These are phyloP conservation scores for Strigamia transsilvanica DNA, from an alignment of 2,888 invertebrate genomes.

Conservation along the genomic window DNA sequence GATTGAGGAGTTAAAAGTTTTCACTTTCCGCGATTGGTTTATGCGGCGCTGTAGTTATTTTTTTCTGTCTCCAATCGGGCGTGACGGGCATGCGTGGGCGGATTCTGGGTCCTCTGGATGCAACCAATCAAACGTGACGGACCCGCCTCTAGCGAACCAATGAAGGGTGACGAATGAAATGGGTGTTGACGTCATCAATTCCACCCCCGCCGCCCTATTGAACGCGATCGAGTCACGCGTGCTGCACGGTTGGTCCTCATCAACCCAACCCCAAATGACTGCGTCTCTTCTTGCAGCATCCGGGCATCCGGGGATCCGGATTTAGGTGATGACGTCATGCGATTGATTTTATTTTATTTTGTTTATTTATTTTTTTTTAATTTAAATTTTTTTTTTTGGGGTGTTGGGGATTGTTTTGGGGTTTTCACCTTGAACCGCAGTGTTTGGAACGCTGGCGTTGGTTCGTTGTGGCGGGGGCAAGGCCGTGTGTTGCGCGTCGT, in stretches of 20 bases:
- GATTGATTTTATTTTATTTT: too few species aligned
- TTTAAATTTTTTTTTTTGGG: not conserved
- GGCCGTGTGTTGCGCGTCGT: slow-evolving; percentile 9
- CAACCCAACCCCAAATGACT: not conserved
- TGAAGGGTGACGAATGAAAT: slow-evolving; percentile 33
- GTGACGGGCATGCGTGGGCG: slow-evolving; percentile 25
- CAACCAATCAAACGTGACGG: slow-evolving; percentile 31
- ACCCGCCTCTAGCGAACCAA: slow-evolving; percentile 13
- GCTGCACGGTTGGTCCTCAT: not conserved
- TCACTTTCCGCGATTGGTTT: slow-evolving; percentile 14
- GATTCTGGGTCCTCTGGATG: not conserved
- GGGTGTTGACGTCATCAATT: slow-evolving; percentile 29
- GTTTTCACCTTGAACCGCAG: slow-evolving; percentile 6
- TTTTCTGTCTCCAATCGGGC: slow-evolving; percentile 20
- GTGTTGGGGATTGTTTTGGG: not conserved
- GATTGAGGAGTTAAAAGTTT: not conserved
- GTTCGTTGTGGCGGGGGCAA: not conserved
- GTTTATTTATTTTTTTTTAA: not conserved
- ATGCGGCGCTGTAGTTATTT: not conserved
- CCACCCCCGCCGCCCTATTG: not conserved
- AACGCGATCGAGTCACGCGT: not conserved
- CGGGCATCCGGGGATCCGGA: not conserved
- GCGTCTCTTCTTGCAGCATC: not conserved
- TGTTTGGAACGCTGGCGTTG: not conserved
- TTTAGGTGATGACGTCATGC: not conserved